These are phyloP conservation scores for Lordiphosa andalusiaca DNA, from an alignment of 2,888 invertebrate genomes.

Conservation along the genomic window DNA sequence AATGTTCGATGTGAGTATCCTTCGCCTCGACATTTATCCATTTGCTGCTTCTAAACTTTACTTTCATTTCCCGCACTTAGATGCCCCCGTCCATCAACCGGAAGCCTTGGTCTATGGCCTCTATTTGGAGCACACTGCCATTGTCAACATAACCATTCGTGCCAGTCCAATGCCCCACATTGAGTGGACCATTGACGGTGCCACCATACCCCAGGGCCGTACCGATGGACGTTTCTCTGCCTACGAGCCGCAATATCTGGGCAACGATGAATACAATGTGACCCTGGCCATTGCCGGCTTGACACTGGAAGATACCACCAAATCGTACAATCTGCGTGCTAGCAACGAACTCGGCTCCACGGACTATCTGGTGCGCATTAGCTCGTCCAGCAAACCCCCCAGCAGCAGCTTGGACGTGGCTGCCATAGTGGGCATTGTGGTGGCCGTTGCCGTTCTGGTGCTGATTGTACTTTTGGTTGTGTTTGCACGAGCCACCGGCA, in stretches of 20 bases:
- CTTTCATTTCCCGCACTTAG: constrained; percentile 79
- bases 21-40: neutral
- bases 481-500: constrained; percentile 89
- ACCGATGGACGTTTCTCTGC: constrained; percentile 77
- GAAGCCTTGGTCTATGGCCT: constrained; percentile 87
- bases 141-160: constrained; percentile 86
- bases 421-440: constrained; percentile 88
- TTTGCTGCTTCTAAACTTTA: neutral
- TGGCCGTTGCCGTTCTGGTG: constrained; percentile 85
- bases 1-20: constrained; percentile 83
- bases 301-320: constrained; percentile 88
- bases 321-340: constrained; percentile 85
- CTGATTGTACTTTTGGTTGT: constrained; percentile 85
- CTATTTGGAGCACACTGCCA: constrained; percentile 86
- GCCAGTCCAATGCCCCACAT: constrained; percentile 87
- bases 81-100: constrained; percentile 84
- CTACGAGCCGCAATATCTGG: constrained; percentile 74
- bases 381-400: constrained; percentile 84
- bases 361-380: constrained; percentile 85
- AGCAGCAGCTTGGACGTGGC: constrained; percentile 87
- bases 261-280: constrained; percentile 86
- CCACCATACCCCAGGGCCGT: constrained; percentile 81
- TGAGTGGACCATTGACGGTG: constrained; percentile 85
- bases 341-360: constrained; percentile 85
- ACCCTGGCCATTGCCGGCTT: constrained; percentile 85